Evolutionary conservation across 2,888 invertebrate genomes (phyloP).

Genomic region (Pheosia tremula): DNA sequence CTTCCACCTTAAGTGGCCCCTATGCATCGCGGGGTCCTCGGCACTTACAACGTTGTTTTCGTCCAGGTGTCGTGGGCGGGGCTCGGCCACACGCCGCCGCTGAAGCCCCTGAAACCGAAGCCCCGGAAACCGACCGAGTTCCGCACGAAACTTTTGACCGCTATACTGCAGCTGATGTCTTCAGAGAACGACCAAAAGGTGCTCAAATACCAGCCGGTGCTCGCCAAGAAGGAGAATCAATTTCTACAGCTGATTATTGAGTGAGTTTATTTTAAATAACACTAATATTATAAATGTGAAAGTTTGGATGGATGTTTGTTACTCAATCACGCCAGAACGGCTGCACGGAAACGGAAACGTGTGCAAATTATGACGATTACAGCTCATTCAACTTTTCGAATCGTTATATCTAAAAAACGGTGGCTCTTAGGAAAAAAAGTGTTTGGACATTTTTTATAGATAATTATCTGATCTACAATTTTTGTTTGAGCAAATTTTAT

Average conservation of each 20-base stretch:
- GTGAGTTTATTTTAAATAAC: neutral
- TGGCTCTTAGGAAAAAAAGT: slow-evolving; percentile 8
- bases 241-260: neutral
- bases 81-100: slow-evolving; percentile 12
- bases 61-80: slow-evolving; percentile 16
- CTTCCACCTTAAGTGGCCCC: too few species aligned
- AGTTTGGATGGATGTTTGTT: too few species aligned
- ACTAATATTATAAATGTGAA: too few species aligned
- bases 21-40: too few species aligned
- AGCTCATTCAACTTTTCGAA: slow-evolving; percentile 8
- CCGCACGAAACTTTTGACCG: neutral
- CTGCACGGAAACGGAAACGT: too few species aligned
- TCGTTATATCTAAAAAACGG: slow-evolving; percentile 10
- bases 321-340: too few species aligned
- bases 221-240: neutral
- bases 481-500: slow-evolving; percentile 1
- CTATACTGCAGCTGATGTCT: neutral
- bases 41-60: neutral
- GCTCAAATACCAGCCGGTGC: neutral
- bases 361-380: slow-evolving; percentile 1
- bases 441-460: slow-evolving; percentile 7
- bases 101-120: neutral
- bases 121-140: neutral
- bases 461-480: slow-evolving; percentile 6
- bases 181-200: neutral